These are phyloP conservation scores for Hetaerina americana DNA, from an alignment of 1,140 invertebrate genomes.

Conservation along the genomic window DNA sequence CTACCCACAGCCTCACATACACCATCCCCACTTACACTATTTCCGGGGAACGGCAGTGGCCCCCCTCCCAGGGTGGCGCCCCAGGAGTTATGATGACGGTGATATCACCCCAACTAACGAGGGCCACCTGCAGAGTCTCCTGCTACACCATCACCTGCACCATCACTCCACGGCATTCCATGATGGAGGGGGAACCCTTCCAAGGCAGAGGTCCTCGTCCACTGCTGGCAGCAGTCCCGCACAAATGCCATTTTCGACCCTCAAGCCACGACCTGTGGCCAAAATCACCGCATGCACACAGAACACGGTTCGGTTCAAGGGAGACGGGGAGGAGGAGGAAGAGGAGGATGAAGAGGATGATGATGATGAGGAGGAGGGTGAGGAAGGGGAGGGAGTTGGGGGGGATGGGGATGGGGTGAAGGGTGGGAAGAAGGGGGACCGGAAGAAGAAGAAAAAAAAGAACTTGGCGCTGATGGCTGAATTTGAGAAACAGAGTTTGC, in stretches of 20 bases:
- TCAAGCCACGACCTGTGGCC: conserved; percentile 65
- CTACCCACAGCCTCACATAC: conserved; percentile 35
- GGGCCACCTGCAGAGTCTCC: conserved; percentile 24
- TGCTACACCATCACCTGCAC: background rate
- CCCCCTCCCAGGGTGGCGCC: conserved; percentile 45
- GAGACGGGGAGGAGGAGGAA: background rate
- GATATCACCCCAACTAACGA: conserved; percentile 81
- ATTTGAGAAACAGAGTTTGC: background rate
- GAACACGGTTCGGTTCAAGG: background rate
- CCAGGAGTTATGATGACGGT: conserved; percentile 73
- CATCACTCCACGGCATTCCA: conserved; percentile 4
- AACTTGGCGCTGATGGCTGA: background rate
- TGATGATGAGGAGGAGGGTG: background rate
- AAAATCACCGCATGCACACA: conserved; percentile 41
- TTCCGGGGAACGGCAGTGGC: conserved; percentile 8
- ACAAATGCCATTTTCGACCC: background rate
- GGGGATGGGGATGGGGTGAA: background rate
- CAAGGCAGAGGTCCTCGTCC: conserved; percentile 42
- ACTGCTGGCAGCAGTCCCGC: conserved; percentile 46
- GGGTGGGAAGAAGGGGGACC: background rate
- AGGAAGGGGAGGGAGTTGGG: background rate
- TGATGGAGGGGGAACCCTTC: conserved; percentile 63
- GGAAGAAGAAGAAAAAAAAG: background rate
- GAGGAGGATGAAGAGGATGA: background rate
- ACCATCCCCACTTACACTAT: conserved; percentile 26